Base-by-base conservation (phyloP, 1,140 invertebrate genomes). In the Drosophila ananassae region DNA sequence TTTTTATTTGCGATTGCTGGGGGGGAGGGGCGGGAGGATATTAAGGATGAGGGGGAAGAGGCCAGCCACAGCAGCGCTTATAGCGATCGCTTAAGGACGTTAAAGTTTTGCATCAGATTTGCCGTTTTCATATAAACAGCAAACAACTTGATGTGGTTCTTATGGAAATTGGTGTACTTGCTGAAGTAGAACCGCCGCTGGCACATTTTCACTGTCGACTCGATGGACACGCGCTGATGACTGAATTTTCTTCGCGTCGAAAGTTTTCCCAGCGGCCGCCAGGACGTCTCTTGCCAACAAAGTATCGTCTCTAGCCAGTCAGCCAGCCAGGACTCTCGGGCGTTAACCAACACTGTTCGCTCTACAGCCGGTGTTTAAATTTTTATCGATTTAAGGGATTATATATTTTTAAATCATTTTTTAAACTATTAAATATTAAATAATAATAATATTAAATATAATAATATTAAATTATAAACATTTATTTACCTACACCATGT, bases 121-220 rank as follows among this genome's bases (percentile, higher is more conserved):
- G 90, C 90, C 72, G 90, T 91, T 91, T 91, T 91, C 90, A 91
- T 91, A 76, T 91, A 91, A 78, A 90, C 90, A 90, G 90, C 90
- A 91, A 90, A 91, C 58, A 91, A 59, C 74, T 91, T 91, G 44
- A 87, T 91, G 52, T 91, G 84, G 62, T 90, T 91, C 82, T 91
- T 91, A 56, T 91, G 90, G 77, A 91, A 90, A 91, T 85, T 91
- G 77, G 75, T 89, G 71, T 90, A 78, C 77, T 77, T 87, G 59
- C 73, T 90, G 57, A 78, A 74, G 73, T 87, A 83, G 72, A 77
- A 87, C 73, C 85, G 84, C 79, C 72, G 77, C 73, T 76, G 80
- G 78, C 73, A 85, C 82, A 87, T 87, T 90, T 89, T 89, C 90
- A 91, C 89, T 90, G 77, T 84, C 79, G 58, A 87, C 78, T 87